Evolutionary conservation across 2,888 invertebrate genomes (phyloP).

Genomic region (Dysmachus trigonus): DNA sequence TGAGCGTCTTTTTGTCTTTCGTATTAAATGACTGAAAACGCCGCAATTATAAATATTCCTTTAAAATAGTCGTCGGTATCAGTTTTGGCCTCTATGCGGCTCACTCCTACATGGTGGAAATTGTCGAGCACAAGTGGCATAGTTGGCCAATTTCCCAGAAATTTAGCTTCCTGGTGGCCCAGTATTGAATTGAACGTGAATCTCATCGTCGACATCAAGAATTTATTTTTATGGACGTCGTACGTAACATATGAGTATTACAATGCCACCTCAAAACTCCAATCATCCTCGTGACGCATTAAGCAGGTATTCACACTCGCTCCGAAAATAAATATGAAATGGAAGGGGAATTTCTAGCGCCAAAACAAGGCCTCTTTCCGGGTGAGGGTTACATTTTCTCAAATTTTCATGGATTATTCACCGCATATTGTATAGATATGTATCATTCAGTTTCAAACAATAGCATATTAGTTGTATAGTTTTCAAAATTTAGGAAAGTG

Average conservation of each 20-base stretch:
- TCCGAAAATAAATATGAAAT: neutral
- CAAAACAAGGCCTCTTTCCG: neutral
- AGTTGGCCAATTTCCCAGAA: neutral
- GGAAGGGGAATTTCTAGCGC: neutral
- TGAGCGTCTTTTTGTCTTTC: neutral
- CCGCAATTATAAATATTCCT: neutral
- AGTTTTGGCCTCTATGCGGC: neutral
- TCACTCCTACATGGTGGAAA: neutral
- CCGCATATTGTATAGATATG: neutral
- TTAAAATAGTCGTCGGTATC: neutral
- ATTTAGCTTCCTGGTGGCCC: neutral
- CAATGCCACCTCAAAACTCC: neutral
- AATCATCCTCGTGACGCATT: neutral
- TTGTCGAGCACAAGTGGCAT: neutral
- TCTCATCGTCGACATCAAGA: neutral
- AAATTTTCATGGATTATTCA: neutral
- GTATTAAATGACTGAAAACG: neutral
- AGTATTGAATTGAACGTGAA: neutral
- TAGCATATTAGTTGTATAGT: neutral
- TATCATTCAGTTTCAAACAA: neutral
- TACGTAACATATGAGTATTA: neutral
- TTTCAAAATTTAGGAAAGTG: too few relatives aligned
- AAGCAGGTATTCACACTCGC: neutral
- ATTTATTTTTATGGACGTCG: constrained; percentile 3
- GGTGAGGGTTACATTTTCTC: neutral